Evolutionary conservation across 23 tunicate species (phyloP), one percentile per base, ranked within the genome.

Genomic region (Diplosoma virens): DNA sequence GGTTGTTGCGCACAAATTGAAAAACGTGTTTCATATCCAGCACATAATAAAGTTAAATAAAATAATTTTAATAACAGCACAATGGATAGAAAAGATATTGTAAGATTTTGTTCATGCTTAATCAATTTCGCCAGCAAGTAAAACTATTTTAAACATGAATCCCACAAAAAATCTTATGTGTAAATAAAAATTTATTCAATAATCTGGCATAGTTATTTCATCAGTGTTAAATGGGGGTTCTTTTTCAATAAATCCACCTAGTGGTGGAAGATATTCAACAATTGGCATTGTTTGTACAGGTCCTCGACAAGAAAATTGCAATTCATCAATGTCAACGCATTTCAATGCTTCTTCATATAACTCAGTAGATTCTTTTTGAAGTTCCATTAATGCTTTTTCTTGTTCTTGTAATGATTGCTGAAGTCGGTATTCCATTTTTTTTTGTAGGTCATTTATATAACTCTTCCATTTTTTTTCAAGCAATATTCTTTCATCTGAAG

Each of bases 251-350:
- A 32, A 73, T 6, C 82, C 74, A 16, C 97, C 97, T 23, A 92
- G 59, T 21, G 97, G 97, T 7, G 90, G 70, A 23, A 61, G 32
- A 35, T 80, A 92, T 30, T 65, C 69, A 14, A 32, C 25, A 0
- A 77, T 45, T 7, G 92, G 97, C 32, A 72, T 65, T 2, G 84
- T 92, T 67, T 92, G 60, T 26, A 84, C 79, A 32, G 97, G 97
- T 9, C 97, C 97, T 26, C 72, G 64, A 36, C 81, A 79, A 6
- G 58, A 23, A 71, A 92, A 69, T 18, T 69, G 70, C 0, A 64
- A 5, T 0, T 58, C 32, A 1, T 30, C 17, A 2, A 32, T 20
- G 25, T 80, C 79, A 1, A 28, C 16, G 25, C 78, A 72, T 48
- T 79, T 25, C 25, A 79, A 25, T 9, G 97, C 97, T 26, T 71